Base-by-base conservation (phyloP, 2,113 vertebrate genomes). In the Leptobrachium ailaonicum region DNA sequence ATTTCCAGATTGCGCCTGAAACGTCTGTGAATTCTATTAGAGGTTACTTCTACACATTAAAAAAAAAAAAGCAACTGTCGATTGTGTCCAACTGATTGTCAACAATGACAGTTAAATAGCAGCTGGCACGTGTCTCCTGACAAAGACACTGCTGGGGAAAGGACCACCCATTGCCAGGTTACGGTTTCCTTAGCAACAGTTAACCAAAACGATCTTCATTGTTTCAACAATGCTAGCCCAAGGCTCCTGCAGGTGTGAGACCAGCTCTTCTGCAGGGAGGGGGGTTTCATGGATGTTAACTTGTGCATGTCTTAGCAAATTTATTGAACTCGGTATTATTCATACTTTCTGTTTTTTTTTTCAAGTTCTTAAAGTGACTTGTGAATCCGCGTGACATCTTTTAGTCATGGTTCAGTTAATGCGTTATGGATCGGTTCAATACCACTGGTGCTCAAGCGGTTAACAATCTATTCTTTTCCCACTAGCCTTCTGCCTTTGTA, bases 151-250 rank as follows among this genome's bases (percentile, higher is more conserved):
- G 84, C 88, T 85, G 88, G 90, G 88, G 84, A 85, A 85, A 83
- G 87, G 86, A 85, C 83, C 86, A 89, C 87, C 85, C 87, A 85
- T 82, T 90, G 91, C 90, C 85, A 91, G 91, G 93, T 92, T 92
- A 92, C 89, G 2, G 94, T 96, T 95, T 88, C 95, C 94, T 84
- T 93, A 91, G 75, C 66, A 93, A 97, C 92, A 45, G 85, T 92
- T 92, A 92, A 92, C 86, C 85, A 95, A 94, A 95, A 96, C 93
- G 94, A 94, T 94, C 93, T 95, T 92, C 90, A 95, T 96, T 95
- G 94, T 96, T 93, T 90, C 89, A 89, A 84, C 67, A 71, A 88
- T 90, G 92, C 92, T 93, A 92, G 95, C 92, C 83, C 86, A 87
- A 91, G 92, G 92, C 92, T 90, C 89, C 92, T 86, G 87, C 91